Evolutionary conservation across 2,113 vertebrate species (phyloP), one percentile per base, ranked within the genome.

Genomic region (Aplodontia rufa): DNA sequence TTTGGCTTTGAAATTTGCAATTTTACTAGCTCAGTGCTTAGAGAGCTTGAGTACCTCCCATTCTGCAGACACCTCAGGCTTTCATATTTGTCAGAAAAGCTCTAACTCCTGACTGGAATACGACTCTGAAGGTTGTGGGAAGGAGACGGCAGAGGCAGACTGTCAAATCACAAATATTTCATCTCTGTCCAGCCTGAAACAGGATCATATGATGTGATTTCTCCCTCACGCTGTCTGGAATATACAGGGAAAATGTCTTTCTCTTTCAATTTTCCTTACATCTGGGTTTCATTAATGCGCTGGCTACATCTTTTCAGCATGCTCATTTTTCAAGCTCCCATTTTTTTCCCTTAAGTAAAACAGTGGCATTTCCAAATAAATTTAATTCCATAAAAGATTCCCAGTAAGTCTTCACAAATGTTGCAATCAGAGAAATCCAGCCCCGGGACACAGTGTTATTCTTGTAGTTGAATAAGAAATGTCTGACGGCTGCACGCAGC

Each of bases 241-340:
- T 51, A 69, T 84, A 42, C 75, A 94, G 74, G 47, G 94, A 72
- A 81, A 45, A 8, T 3, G 32, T 8, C 87, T 78, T 95, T 83
- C 71, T 78, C 24, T 83, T 85, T 92, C 37, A 49, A 84, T 71
- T 66, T 62, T 49, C 66, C 45, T 95, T 37, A 74, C 71, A 88
- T 96, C 76, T 97, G 96, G 76, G 11, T 74, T 90, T 88, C 90
- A 97, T 94, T 93, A 94, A 94, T 5, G 82, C 37, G 47, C 4
- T 78, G 79, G 49, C 74, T 69, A 0, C 47, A 53, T 85, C 71
- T 92, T 96, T 96, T 92, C 76, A 75, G 71, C 37, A 83, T 13
- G 47, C 74, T 96, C 60, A 58, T 93, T 92, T 91, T 85, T 83
- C n/a, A 79, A 90, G 76, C 28, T 32, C 42, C 6, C 8, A 32